Evolutionary conservation across 1,140 invertebrate species (phyloP).

Genomic region (Psix sp.): DNA sequence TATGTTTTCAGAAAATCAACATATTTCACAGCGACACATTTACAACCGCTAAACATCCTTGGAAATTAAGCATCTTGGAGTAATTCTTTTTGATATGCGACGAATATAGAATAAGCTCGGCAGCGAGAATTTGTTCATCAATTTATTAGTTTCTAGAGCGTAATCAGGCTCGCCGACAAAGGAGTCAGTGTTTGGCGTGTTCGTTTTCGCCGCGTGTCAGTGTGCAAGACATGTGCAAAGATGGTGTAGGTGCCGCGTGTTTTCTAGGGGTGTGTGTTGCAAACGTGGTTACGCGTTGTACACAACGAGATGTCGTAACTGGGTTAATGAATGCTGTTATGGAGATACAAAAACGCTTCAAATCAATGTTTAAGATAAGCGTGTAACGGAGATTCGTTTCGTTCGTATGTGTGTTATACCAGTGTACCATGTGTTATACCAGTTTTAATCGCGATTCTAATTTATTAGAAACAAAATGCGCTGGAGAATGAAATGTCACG

Average conservation of each 20-base stretch:
- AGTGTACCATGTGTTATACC: constrained; percentile 2
- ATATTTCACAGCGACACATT: no score
- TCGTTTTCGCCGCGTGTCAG: constrained; percentile 20
- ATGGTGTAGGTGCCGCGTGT: constrained; percentile 23
- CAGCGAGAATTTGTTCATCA: constrained; percentile 36
- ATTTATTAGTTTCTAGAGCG: constrained; percentile 52
- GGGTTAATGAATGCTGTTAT: constrained; percentile 62
- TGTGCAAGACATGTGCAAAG: constrained; percentile 27
- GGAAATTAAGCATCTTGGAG: no score
- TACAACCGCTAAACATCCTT: constrained; percentile 1
- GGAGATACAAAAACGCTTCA: constrained; percentile 57
- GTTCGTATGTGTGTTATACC: constrained; percentile 12
- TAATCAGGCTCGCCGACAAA: constrained; percentile 64
- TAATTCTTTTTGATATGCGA: background rate
- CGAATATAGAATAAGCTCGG: constrained; percentile 7
- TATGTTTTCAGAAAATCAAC: no score
- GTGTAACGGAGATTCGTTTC: constrained; percentile 29
- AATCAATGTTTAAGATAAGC: constrained; percentile 50
- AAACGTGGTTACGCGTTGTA: constrained; percentile 54
- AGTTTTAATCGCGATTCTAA: constrained; percentile 20
- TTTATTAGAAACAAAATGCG: constrained; percentile 26
- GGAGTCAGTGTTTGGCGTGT: constrained; percentile 57
- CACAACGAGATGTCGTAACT: constrained; percentile 62
- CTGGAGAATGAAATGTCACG: constrained; percentile 12
- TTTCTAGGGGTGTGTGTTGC: constrained; percentile 30